A percentile compares a stretch with the other conserved stretches of the same genome.
phyloP scores from a whole-genome alignment of 2,888 invertebrate genomes.

The Apamea monoglypha region DNA sequence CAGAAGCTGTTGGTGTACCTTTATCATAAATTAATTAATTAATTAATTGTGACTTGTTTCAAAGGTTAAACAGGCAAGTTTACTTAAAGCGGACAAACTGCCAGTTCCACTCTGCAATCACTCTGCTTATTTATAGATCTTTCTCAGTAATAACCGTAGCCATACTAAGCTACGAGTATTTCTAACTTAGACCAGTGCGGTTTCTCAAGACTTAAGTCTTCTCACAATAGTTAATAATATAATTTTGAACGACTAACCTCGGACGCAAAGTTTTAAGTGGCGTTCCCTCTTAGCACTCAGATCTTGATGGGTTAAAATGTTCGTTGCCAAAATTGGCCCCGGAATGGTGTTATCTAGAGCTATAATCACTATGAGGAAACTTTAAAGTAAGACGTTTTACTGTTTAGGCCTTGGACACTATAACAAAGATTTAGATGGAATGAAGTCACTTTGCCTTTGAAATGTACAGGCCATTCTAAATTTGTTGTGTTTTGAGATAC shows the following conservation, averaged over 20 bases:
- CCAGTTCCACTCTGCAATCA: background rate
- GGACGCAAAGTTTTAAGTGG: slow-evolving; percentile 59
- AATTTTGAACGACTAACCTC: slow-evolving; percentile 48
- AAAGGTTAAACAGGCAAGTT: background rate
- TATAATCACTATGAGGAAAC: slow-evolving; percentile 24
- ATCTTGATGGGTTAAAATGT: slow-evolving; percentile 59
- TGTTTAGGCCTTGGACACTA: background rate
- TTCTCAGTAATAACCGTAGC: slow-evolving; percentile 4
- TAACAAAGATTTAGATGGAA: background rate
- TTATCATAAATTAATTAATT: too few relatives aligned
- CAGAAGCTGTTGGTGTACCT: too few relatives aligned
- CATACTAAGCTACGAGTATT: slow-evolving; percentile 34
- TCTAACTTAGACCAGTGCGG: slow-evolving; percentile 37
- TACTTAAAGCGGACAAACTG: background rate
- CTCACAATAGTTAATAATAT: slow-evolving; percentile 57
- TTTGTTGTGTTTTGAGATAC: background rate
- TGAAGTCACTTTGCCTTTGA: background rate
- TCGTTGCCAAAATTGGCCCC: slow-evolving; percentile 44
- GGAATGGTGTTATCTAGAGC: slow-evolving; percentile 45
- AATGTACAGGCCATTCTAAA: background rate
- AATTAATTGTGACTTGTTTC: background rate
- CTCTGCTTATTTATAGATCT: background rate
- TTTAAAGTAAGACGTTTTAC: slow-evolving; percentile 13
- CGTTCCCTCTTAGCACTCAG: slow-evolving; percentile 47
- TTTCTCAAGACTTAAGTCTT: slow-evolving; percentile 40